phyloP scores from a whole-genome alignment of 1,140 invertebrate species.

The Megalonaias nervosa region DNA sequence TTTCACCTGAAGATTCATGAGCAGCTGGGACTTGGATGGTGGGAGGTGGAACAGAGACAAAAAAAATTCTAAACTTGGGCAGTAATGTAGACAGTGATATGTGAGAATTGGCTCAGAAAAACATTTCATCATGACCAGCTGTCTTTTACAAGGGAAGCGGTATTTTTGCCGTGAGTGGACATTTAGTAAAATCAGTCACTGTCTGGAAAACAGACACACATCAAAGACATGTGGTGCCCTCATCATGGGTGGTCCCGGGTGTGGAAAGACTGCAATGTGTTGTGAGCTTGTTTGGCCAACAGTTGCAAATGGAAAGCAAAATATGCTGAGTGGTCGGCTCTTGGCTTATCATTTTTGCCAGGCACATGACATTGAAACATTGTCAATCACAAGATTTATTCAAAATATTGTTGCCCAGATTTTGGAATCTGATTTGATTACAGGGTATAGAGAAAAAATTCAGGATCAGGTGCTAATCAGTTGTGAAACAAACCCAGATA shows the following conservation, averaged over 20 bases:
- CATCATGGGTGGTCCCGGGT: conserved; percentile 89
- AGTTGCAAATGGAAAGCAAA: conserved; percentile 56
- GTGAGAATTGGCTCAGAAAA: neutral
- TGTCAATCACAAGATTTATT: conserved; percentile 88
- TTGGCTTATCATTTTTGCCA: conserved; percentile 70
- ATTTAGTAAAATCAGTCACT: conserved; percentile 93
- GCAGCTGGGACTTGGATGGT: too few relatives aligned
- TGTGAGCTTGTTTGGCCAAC: conserved; percentile 88
- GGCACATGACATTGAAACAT: conserved; percentile 75
- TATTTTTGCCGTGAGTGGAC: conserved; percentile 93
- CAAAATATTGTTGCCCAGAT: conserved; percentile 87
- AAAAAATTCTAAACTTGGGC: too few relatives aligned
- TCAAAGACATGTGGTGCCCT: conserved; percentile 81
- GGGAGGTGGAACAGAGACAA: too few relatives aligned
- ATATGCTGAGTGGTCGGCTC: conserved; percentile 56
- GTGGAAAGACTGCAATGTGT: conserved; percentile 85
- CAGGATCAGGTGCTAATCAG: conserved; percentile 53
- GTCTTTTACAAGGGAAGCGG: conserved; percentile 62
- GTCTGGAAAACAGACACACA: conserved; percentile 78
- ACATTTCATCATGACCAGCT: conserved; percentile 56
- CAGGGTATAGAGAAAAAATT: conserved; percentile 77
- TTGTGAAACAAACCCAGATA: conserved; percentile 81
- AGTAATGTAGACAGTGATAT: too few relatives aligned
- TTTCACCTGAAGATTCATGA: too few relatives aligned
- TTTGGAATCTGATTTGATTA: conserved; percentile 73